phyloP scores from a whole-genome alignment of 2,888 invertebrate species.

The Polyploca ridens region DNA sequence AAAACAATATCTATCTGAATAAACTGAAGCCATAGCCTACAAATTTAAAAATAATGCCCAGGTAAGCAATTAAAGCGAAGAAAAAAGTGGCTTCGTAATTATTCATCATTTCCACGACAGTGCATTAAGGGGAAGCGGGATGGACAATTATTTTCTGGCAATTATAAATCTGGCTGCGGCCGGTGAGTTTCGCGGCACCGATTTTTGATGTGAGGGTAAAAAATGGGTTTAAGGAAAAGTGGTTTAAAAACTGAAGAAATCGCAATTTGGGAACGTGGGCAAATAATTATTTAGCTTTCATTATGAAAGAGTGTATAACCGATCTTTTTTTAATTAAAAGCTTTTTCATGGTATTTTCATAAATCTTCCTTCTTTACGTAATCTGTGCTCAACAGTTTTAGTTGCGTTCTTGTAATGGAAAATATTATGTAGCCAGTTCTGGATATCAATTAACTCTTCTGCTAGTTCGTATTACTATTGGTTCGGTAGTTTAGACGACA shows the following conservation, averaged over 20 bases:
- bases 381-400: no score
- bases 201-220: slow-evolving; percentile 22
- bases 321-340: neutral
- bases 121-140: slow-evolving; percentile 47
- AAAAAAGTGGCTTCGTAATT: slow-evolving; percentile 44
- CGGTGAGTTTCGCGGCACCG: slow-evolving; percentile 20
- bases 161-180: slow-evolving; percentile 43
- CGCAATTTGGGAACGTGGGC: neutral
- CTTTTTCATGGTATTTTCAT: neutral
- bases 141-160: slow-evolving; percentile 43
- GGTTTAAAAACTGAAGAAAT: neutral
- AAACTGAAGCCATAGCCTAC: neutral
- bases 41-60: slow-evolving; percentile 14
- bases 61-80: slow-evolving; percentile 48
- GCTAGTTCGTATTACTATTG: no score
- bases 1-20: slow-evolving; percentile 30
- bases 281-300: slow-evolving; percentile 1
- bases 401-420: no score
- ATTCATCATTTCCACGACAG: slow-evolving; percentile 50
- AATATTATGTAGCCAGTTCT: no score
- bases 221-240: slow-evolving; percentile 17
- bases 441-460: no score
- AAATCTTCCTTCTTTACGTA: no score
- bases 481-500: no score
- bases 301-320: neutral